Base-by-base conservation (phyloP, 2,797 vertebrate species). In the Xiphorhynchus erythropygius region DNA sequence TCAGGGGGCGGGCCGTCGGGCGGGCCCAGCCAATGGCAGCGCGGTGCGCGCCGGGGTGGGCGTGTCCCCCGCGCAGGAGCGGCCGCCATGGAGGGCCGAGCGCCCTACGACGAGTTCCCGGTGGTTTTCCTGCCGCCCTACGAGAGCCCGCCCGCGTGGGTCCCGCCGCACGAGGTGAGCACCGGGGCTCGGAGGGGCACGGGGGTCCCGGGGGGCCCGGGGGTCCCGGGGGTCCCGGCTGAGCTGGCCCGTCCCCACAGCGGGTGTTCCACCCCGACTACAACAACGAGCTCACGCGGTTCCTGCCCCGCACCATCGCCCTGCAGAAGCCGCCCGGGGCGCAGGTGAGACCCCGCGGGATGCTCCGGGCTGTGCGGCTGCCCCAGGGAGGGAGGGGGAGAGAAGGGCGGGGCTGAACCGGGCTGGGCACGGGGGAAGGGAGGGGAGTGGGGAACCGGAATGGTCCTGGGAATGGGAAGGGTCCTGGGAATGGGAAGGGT, bases 231-330 rank as follows among this genome's bases (percentile, higher is more conserved):
- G n/a, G 60, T 25, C 39, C 53, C 37, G 18, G 22, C 42, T 27
- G 50, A 16, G 39, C 25, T 68, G 75, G 39, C 47, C 16, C 33
- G 3, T 86, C 41, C 41, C 49, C 49, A 42, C 92, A 99, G 99
- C 98, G 99, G 49, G 95, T 99, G 35, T 99, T 98, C 87, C 99
- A 99, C 87, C 98, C 99, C 13, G 99, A 99, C 96, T 99, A 99
- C 98, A 99, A 99, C 98, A 99, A 99, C 80, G 99, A 99, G 95
- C 98, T 99, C 92, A 99, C 98, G 12, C 99, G 99, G 97, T 99
- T 99, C 97, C 98, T 99, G 30, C 99, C 99, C 78, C 98, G 99
- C 68, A 98, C 98, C 18, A 97, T 99, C 35, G 98, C 99, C 60
- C 94, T 99, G 70, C 99, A 99, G 97, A 99, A 99, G 91, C 99